Base-by-base conservation (phyloP, 2,888 invertebrate genomes). In the Schizotus pectinicornis region DNA sequence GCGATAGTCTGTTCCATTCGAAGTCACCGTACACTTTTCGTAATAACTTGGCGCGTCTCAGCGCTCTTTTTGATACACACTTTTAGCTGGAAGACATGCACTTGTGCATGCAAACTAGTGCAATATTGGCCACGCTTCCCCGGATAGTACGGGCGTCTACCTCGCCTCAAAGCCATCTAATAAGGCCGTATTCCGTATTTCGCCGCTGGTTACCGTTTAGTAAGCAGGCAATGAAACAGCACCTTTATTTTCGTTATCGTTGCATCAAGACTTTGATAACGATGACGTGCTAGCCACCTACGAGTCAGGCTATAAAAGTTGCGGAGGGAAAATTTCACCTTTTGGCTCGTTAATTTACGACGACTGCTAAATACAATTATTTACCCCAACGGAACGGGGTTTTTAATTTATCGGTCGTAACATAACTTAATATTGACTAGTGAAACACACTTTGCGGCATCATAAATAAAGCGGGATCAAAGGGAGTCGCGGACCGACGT, bases 381-480 rank as follows among this genome's bases (percentile, higher is more conserved):
- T 52, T 57, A 47, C 47, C 34, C 42, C 39, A 49, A 55, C 61
- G 60, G 65, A 63, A 66, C 56, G 48, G 63, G 64, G 54, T 69
- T 71, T 70, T 68, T 68, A 69, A 69, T 69, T 71, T 71, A 67
- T 62, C 59, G 63, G 50, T 54, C 50, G 64, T 65, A 68, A 68
- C 69, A 68, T 67, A 61, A 63, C 63, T 63, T 66, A 67, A 67
- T 67, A 71, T 68, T 65, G 69, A 70, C 66, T 64, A 54, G 59
- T 51, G 58, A 41, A 68, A 65, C 67, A 68, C 68, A 70, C 67
- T 70, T 67, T 71, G 67, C 66, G 61, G 67, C 61, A 65, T 67
- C 68, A 67, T 71, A 73, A 72, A 73, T 71, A 70, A 71, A 68
- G 63, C 63, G 63, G 71, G 71, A 73, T 72, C 72, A 72, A 68